Evolutionary conservation across 2,888 invertebrate genomes (phyloP).

Genomic region (Epiblema foenella): DNA sequence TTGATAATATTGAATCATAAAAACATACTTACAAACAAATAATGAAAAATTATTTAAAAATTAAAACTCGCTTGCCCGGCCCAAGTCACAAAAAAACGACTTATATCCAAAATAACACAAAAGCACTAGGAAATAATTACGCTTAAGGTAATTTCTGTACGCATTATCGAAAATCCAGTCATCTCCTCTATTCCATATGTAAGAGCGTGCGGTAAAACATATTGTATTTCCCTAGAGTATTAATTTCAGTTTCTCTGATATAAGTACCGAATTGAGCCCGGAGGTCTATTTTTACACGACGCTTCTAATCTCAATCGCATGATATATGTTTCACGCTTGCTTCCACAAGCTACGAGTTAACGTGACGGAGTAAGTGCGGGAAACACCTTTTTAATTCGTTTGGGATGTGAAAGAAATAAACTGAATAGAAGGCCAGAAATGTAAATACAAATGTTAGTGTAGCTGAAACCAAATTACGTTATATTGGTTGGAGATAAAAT

Average conservation of each 20-base stretch:
- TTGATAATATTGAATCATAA: no score
- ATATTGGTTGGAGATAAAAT: not conserved
- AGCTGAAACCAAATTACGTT: not conserved
- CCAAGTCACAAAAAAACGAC: no score
- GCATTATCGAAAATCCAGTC: slow-evolving; percentile 4
- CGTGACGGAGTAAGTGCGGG: not conserved
- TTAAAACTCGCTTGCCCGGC: no score
- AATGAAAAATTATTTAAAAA: no score
- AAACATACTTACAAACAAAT: no score
- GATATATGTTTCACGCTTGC: not conserved
- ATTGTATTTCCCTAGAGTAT: slow-evolving; percentile 26
- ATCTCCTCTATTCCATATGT: slow-evolving; percentile 22
- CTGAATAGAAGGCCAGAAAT: slow-evolving; percentile 5
- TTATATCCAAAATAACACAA: not conserved
- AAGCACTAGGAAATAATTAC: not conserved
- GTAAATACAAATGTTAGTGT: slow-evolving; percentile 6
- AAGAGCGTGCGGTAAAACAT: not conserved
- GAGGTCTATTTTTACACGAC: not conserved
- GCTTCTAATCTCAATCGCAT: not conserved
- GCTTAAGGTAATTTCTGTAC: not conserved
- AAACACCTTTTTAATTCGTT: not conserved
- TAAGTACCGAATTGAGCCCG: not conserved
- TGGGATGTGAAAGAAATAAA: not conserved
- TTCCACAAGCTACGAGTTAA: not conserved
- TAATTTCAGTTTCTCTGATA: slow-evolving; percentile 15